phyloP scores from a whole-genome alignment of 2,888 invertebrate genomes.

The Aricia artaxerxes region DNA sequence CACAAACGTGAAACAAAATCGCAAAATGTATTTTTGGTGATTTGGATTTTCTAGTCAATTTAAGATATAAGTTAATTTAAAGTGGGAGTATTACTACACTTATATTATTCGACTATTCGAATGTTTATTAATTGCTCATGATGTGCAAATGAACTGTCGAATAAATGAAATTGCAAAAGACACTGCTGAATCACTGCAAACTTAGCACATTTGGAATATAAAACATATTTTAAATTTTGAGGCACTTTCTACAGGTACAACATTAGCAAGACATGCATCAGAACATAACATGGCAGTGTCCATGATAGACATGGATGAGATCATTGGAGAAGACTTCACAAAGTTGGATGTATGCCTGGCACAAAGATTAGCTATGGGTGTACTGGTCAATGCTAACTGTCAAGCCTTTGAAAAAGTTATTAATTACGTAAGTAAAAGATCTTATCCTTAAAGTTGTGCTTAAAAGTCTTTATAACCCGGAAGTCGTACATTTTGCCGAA shows the following conservation, averaged over 20 bases:
- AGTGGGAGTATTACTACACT: no score
- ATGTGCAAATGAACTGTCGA: no score
- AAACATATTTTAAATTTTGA: no score
- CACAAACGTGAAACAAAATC: background rate
- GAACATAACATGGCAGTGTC: conserved; percentile 32
- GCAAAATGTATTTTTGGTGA: background rate
- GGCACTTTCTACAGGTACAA: background rate
- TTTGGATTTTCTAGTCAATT: no score
- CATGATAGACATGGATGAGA: conserved; percentile 25
- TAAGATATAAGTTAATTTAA: no score
- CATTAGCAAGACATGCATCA: background rate
- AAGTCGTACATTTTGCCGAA: no score
- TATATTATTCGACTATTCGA: no score
- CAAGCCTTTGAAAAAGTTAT: conserved; percentile 44
- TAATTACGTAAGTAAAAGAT: conserved; percentile 47
- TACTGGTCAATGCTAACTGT: conserved; percentile 47
- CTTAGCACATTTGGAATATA: background rate
- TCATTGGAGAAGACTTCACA: background rate
- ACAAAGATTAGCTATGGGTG: conserved; percentile 41
- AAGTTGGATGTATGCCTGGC: conserved; percentile 38
- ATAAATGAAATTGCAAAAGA: background rate
- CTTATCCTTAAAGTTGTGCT: no score
- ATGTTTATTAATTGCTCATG: no score
- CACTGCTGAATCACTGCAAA: background rate
- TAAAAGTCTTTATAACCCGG: no score